A percentile compares a stretch with the other conserved stretches of the same genome.
Evolutionary conservation across 1,140 invertebrate genomes (phyloP).

Genomic region (Tetramorium simillimum): DNA sequence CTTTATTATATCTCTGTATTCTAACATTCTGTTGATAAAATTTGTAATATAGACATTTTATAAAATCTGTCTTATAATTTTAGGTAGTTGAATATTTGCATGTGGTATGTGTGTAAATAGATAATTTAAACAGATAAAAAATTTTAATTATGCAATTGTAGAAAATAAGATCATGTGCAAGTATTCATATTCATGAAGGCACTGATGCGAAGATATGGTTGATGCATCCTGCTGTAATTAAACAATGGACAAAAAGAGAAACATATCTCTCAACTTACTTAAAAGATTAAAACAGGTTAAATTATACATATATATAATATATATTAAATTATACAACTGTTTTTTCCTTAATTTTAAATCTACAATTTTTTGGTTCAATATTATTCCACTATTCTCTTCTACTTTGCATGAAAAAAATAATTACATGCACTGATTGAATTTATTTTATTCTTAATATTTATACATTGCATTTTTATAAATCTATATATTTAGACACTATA

Average conservation of each 20-base stretch:
- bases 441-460: slow-evolving; percentile 62
- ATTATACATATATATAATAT: no score
- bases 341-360: slow-evolving; percentile 26
- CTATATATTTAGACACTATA: slow-evolving; percentile 64
- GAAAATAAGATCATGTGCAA: slow-evolving; percentile 81
- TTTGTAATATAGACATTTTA: no score
- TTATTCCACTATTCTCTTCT: slow-evolving; percentile 4
- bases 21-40: no score
- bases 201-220: slow-evolving; percentile 81
- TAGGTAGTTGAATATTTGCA: no score
- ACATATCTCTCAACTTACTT: slow-evolving; percentile 79
- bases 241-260: slow-evolving; percentile 77
- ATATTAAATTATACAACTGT: neutral
- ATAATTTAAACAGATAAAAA: neutral
- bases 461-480: slow-evolving; percentile 61
- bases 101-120: no score
- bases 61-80: no score
- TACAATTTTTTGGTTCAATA: neutral
- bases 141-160: slow-evolving; percentile 64
- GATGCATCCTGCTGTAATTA: slow-evolving; percentile 74
- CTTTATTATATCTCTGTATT: no score
- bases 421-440: slow-evolving; percentile 5
- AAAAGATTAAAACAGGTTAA: slow-evolving; percentile 67
- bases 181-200: slow-evolving; percentile 79
- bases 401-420: neutral